Evolutionary conservation across 2,113 vertebrate genomes (phyloP), one percentile per base, ranked within the genome.

Genomic region (Mionectes macconnelli): DNA sequence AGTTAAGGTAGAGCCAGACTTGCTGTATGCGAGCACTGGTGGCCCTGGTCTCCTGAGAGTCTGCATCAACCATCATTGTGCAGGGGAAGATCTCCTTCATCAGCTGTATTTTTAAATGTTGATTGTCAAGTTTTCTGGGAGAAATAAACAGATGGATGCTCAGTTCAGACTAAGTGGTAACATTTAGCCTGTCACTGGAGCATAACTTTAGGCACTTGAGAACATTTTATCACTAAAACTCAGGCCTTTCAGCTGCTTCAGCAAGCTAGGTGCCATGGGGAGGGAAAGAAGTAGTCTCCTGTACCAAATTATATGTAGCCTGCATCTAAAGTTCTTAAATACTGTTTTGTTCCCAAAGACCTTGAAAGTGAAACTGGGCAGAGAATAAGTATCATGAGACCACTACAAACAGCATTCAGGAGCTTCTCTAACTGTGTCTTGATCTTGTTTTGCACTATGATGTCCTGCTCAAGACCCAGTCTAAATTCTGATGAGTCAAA

Each of bases 291-390:
- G 45, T 45, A 59, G 13, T 85, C 27, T 64, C 57, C 60, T 83
- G 40, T 56, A 83, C 27, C 39, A 87, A 70, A 91, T 87, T 56
- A 44, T 19, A 49, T 17, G 50, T 68, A 69, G 28, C 22, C 45
- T 87, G 49, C 31, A 57, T 83, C 53, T 14, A 14, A 76, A 79
- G 20, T 60, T 92, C 45, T 94, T 95, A 93, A 91, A 87, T 53
- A 82, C 30, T 27, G 6, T 64, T 93, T 79, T 69, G 16, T 75
- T 95, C 55, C 68, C 50, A 19, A 77, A 60, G 62, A 27, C 53
- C 59, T 89, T 90, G 78, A 73, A 90, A 93, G 44, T 60, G 2
- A 82, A 81, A 45, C 57, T 73, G 25, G 37, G 49, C 8, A 73
- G 28, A 63, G 4, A 64, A 27, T 16, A 52, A 81, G 15, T 35